phyloP scores from a whole-genome alignment of 2,113 vertebrate genomes.

The Peucedramus taeniatus region DNA sequence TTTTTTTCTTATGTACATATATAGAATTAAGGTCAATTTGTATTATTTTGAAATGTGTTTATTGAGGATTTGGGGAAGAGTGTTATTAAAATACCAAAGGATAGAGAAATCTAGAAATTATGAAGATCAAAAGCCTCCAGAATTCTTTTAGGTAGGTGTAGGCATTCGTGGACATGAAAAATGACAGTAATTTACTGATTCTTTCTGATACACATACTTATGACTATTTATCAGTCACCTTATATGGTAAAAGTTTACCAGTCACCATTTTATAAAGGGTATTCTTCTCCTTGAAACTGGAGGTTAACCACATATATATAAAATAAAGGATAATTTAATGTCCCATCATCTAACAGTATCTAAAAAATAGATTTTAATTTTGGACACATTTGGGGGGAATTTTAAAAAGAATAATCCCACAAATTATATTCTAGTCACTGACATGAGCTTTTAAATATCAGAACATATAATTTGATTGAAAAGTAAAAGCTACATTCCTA shows the following conservation, averaged over 20 bases:
- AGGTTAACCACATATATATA: background rate
- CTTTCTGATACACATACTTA: background rate
- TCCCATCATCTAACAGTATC: rapidly evolving
- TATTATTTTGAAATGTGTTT: background rate
- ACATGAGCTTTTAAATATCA: background rate
- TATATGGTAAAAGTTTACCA: background rate
- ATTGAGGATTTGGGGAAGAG: background rate
- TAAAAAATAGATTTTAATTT: background rate
- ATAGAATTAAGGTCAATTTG: background rate
- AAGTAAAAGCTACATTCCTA: background rate
- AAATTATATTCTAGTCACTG: background rate
- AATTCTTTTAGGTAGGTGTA: background rate
- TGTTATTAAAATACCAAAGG: background rate
- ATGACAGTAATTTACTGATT: background rate
- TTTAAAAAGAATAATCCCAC: background rate
- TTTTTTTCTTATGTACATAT: background rate
- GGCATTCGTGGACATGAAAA: background rate
- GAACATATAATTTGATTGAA: background rate
- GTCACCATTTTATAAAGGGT: background rate
- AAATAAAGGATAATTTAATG: background rate
- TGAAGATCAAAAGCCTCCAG: background rate
- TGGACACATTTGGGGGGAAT: background rate
- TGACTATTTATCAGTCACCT: background rate
- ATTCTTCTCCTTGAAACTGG: background rate
- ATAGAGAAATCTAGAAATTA: background rate